phyloP scores from a whole-genome alignment of 2,113 vertebrate species.

The Sturnira hondurensis region DNA sequence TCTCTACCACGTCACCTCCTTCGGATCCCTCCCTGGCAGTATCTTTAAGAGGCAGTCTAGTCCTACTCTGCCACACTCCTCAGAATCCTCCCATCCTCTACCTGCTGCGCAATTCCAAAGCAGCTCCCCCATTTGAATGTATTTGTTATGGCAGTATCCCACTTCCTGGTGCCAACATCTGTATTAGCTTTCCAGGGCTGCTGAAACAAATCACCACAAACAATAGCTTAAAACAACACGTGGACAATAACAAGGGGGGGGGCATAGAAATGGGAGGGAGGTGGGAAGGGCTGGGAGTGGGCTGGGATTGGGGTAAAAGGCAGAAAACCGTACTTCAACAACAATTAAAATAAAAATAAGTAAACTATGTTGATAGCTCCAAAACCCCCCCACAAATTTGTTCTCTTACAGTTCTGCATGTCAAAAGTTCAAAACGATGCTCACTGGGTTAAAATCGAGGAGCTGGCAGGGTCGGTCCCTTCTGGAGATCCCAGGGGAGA shows the following conservation, averaged over 20 bases:
- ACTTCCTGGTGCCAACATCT: background rate
- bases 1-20: background rate
- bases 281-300: too few relatives aligned
- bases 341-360: too few relatives aligned
- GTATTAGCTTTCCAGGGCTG: background rate
- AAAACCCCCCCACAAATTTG: background rate
- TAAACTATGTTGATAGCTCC: too few relatives aligned
- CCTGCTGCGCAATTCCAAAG: background rate
- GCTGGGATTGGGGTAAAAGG: too few relatives aligned
- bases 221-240: background rate
- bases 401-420: background rate
- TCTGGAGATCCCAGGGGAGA: too few relatives aligned
- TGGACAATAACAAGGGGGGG: too few relatives aligned
- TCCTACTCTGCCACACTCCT: background rate
- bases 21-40: background rate
- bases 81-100: background rate
- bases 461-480: background rate
- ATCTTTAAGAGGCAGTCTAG: background rate
- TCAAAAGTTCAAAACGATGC: background rate
- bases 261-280: too few relatives aligned
- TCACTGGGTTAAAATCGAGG: background rate
- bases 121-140: background rate
- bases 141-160: background rate
- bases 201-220: background rate
- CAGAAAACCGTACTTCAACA: too few relatives aligned